These are phyloP conservation scores for Morpho helenor DNA, from an alignment of 2,888 invertebrate species.

Conservation along the genomic window DNA sequence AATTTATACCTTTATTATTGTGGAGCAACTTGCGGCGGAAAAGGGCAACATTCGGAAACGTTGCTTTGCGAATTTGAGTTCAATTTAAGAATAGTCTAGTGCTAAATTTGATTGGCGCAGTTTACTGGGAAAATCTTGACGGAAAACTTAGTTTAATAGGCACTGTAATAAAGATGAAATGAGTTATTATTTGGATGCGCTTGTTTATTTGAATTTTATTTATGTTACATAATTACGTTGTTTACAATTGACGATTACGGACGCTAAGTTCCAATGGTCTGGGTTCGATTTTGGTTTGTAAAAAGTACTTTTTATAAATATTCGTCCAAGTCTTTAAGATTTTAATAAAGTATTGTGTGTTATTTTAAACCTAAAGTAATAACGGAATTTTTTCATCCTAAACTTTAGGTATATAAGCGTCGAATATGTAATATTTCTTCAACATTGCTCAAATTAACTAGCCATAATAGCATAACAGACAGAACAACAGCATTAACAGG, in stretches of 20 bases:
- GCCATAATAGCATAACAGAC: no score
- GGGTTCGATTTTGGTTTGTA: no score
- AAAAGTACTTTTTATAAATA: no score
- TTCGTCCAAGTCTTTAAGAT: no score
- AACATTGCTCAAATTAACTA: neutral
- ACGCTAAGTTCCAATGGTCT: no score
- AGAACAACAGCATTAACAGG: no score
- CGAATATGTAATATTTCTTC: neutral
- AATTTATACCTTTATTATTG: conserved; percentile 36
- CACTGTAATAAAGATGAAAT: conserved; percentile 29
- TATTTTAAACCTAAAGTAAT: no score
- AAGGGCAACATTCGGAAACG: conserved; percentile 4
- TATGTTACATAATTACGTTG: no score
- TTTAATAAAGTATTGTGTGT: no score
- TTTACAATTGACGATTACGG: no score
- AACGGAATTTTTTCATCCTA: no score
- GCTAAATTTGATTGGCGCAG: neutral
- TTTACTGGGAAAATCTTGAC: conserved; percentile 10
- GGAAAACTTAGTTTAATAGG: conserved; percentile 24
- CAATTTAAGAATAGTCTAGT: neutral
- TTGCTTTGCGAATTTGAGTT: conserved; percentile 3
- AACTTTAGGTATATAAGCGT: neutral
- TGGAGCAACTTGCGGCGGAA: conserved; percentile 14
- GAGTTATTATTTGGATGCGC: conserved; percentile 25
- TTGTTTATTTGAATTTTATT: conserved; percentile 5